Percentiles rank a stretch among this genome's conserved stretches.
phyloP scores from a whole-genome alignment of 2,113 vertebrate species.

The Riparia riparia region DNA sequence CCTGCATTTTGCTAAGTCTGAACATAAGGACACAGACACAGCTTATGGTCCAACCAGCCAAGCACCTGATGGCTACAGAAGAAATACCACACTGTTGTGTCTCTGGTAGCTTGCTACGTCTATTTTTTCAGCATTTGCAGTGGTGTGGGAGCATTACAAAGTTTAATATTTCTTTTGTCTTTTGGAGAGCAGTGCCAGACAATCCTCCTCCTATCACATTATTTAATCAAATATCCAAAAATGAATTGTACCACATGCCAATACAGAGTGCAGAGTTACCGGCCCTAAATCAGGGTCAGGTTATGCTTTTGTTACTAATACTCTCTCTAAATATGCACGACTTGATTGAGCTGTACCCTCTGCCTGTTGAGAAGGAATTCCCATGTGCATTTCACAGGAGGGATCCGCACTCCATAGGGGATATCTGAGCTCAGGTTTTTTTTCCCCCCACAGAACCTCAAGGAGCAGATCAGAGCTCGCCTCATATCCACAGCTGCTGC shows the following conservation, averaged over 20 bases:
- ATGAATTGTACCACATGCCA: neutral
- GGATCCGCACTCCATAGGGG: neutral
- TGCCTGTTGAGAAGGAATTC: neutral
- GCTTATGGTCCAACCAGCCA: neutral
- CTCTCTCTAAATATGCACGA: neutral
- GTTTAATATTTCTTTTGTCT: neutral
- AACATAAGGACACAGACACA: neutral
- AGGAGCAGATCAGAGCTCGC: neutral
- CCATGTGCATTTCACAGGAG: fast-evolving
- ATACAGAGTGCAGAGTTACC: neutral
- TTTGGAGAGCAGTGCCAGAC: neutral
- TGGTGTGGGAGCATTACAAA: neutral
- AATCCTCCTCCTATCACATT: neutral
- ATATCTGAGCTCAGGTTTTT: neutral
- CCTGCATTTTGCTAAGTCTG: neutral
- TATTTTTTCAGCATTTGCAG: neutral
- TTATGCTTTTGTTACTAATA: neutral
- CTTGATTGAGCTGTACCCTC: neutral
- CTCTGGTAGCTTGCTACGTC: neutral
- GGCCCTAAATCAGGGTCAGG: neutral
- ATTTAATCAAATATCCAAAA: neutral
- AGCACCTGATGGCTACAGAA: neutral
- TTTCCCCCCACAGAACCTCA: no score
- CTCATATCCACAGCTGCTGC: neutral
- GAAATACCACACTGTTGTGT: neutral